Base-by-base conservation (phyloP, 2,797 vertebrate genomes). In the Dendrocincla tyrannina region DNA sequence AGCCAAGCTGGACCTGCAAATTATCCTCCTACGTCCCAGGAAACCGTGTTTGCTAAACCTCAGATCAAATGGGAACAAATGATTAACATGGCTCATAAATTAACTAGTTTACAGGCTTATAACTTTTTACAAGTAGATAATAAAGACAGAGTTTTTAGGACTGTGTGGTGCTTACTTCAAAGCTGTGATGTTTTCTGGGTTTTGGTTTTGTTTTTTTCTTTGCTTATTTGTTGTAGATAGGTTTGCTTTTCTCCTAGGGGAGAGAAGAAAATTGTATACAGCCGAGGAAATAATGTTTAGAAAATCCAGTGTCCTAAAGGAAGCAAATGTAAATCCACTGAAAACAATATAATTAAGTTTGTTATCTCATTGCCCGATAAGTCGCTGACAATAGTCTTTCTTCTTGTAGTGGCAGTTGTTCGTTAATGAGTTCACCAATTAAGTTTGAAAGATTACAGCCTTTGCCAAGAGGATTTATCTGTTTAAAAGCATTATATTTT, bases 371-470 rank as follows among this genome's bases (percentile, higher is more conserved):
- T 97, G 96, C 97, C 93, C 88, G 96, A 97, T 96, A 96, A 97
- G 95, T 96, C 47, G 13, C 74, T 97, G 97, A 97, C 97, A 97
- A 91, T 97, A 96, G 95, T 88, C 95, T 89, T 97, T 96, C 96
- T 97, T 97, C 96, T 97, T 95, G 58, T 92, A 81, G 91, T 97
- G 96, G 93, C 97, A 94, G 97, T 97, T 96, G 92, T 93, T 97
- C 97, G 60, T 97, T 98, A 97, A 95, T 97, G 97, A 98, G 96
- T 97, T 97, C 95, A 96, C 95, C 97, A 97, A 97, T 98, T 98
- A 97, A 96, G 93, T 97, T 97, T 95, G 96, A 97, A 96, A 87
- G 88, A 96, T 97, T 97, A 96, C 94, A 96, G 94, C 95, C 91
- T 97, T 96, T 96, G 96, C 96, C 95, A 96, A 95, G 92, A 94